Conservation (phyloP, 2,888 invertebrate genomes). For the Ferrisia virgata region DNA sequence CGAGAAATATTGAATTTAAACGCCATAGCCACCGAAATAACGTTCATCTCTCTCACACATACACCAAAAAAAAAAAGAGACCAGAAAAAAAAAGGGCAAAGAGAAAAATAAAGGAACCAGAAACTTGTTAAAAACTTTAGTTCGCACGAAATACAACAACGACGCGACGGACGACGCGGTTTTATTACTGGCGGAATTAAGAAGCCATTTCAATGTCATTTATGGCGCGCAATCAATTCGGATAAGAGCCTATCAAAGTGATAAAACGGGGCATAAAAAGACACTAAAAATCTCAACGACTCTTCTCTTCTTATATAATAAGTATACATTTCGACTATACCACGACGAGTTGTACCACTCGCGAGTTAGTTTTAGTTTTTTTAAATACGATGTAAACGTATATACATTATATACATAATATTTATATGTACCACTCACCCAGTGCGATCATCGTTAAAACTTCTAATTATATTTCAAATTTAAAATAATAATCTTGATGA, state of each 20-base stretch:
- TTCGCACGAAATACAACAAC: neutral
- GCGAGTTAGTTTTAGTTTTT: too few relatives aligned
- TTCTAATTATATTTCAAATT: neutral
- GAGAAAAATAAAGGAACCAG: neutral
- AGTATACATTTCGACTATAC: neutral
- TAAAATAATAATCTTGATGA: neutral
- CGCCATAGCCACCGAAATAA: neutral
- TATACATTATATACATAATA: too few relatives aligned
- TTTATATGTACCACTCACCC: too few relatives aligned
- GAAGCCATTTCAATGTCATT: constrained; percentile 45
- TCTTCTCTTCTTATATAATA: constrained; percentile 1
- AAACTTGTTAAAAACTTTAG: constrained; percentile 23
- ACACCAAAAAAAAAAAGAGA: neutral
- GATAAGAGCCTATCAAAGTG: constrained; percentile 45
- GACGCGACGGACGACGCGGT: constrained; percentile 35
- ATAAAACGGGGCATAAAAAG: constrained; percentile 44
- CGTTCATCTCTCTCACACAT: neutral
- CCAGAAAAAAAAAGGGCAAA: neutral
- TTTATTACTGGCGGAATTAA: constrained; percentile 43
- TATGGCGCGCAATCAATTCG: constrained; percentile 43
- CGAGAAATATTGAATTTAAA: neutral
- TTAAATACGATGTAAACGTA: too few relatives aligned
- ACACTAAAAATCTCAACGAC: constrained; percentile 45
- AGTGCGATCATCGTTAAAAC: neutral
- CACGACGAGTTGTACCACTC: neutral